These are phyloP conservation scores for Edolisoma coerulescens DNA, from an alignment of 2,113 vertebrate species.

Conservation along the genomic window DNA sequence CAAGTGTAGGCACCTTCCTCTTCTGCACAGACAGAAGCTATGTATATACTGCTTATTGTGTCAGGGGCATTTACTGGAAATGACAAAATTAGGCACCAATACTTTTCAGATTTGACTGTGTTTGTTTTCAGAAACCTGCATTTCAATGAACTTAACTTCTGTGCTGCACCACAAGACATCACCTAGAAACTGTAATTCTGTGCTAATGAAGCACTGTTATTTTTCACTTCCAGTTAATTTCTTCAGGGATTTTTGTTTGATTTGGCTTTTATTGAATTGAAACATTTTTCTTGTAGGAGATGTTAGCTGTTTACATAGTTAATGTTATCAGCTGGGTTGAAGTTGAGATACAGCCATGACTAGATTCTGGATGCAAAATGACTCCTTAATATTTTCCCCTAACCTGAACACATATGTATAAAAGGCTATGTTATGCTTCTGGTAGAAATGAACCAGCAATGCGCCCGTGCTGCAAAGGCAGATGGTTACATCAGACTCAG, in stretches of 20 bases:
- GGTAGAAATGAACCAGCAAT: background rate
- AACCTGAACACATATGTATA: background rate
- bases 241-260: background rate
- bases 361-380: background rate
- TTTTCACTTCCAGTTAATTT: background rate
- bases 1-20: background rate
- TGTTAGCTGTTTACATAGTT: background rate
- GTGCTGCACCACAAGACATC: background rate
- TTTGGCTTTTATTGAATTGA: background rate
- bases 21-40: background rate
- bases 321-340: background rate
- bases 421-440: background rate
- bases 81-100: background rate
- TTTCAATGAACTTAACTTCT: background rate
- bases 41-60: background rate
- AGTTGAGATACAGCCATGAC: background rate
- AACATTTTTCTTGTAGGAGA: background rate
- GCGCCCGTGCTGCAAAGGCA: fast-evolving
- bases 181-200: background rate
- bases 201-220: background rate
- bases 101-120: background rate
- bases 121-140: background rate
- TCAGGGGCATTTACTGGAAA: background rate
- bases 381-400: background rate
- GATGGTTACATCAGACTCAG: background rate